Evolutionary conservation across 1,140 invertebrate genomes (phyloP).

Genomic region (Bilobella aurantiaca): DNA sequence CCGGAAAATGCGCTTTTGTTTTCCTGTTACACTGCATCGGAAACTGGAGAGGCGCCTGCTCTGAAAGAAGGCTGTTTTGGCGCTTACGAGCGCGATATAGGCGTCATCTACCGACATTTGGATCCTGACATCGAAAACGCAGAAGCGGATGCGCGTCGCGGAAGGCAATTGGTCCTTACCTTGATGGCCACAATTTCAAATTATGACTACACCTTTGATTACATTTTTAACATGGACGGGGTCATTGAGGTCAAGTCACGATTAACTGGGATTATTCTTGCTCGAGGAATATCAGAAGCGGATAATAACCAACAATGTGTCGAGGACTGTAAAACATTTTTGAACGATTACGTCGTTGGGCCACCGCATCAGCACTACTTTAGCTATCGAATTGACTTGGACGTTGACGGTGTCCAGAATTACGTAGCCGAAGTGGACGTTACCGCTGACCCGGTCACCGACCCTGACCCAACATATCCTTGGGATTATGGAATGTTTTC

Average conservation of each 20-base stretch:
- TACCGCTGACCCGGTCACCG: neutral
- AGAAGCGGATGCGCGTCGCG: neutral
- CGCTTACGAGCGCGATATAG: neutral
- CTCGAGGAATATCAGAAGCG: neutral
- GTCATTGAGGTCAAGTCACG: neutral
- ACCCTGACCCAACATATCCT: neutral
- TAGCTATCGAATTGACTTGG: constrained; percentile 10
- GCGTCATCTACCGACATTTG: neutral
- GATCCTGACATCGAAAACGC: neutral
- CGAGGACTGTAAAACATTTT: neutral
- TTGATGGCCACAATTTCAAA: constrained; percentile 18
- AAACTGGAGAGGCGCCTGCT: neutral
- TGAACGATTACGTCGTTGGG: neutral
- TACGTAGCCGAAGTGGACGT: constrained; percentile 10
- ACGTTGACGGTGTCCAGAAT: constrained; percentile 18
- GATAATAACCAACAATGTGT: neutral
- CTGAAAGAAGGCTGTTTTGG: neutral
- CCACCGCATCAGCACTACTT: constrained; percentile 22
- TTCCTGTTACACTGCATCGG: neutral
- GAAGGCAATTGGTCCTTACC: constrained; percentile 4
- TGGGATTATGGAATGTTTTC: neutral
- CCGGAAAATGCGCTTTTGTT: neutral
- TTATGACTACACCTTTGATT: constrained; percentile 24
- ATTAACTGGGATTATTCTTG: constrained; percentile 3
- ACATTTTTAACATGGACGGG: constrained; percentile 19